Evolutionary conservation across 2,113 vertebrate genomes (phyloP), one percentile per base, ranked within the genome.

Genomic region (Arothron firmamentum): DNA sequence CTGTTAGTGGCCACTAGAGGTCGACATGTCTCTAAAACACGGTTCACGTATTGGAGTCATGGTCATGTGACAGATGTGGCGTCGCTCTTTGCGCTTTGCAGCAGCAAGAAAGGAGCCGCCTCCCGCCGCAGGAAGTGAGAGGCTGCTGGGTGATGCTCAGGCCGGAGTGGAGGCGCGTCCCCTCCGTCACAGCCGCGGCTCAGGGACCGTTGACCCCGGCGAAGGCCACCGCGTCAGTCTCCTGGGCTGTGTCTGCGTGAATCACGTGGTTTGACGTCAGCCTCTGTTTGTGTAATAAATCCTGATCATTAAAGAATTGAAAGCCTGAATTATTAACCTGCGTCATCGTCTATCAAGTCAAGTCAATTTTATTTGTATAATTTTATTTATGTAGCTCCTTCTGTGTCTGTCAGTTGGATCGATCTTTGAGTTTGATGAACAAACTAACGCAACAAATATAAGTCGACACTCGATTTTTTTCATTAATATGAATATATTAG

Each of bases 51-150:
- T 23, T 2, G 21, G 25, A 2, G 45, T 6, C n/a, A 5, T 47
- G 15, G 15, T 47, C 2, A 17, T n/a, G 7, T n/a, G 15, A n/a
- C 15, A 6, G n/a, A 47, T n/a, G 45, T 63, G 55, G 78, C 45
- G 65, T 70, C 55, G 65, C 52, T 3, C 52, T 56, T 70, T 72
- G 59, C 67, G 69, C 14, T 53, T 71, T 92, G 83, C 73, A 97
- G 95, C 89, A 98, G 96, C 94, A 99, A 97, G 93, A 98, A 99
- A 89, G 91, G 90, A 75, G 92, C 91, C 11, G 93, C 93, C 42
- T 89, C 93, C 0, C 95, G 91, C 56, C 96, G 97, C 92, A 96
- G 97, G 91, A 98, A 98, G 91, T 99, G 92, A 90, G 85, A 70
- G 53, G 19, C 52, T 18, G 5, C 17, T 16, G 54, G 56, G 7